Conservation (phyloP, 2,113 vertebrate genomes). For the Chaetorhynchus papuensis region DNA sequence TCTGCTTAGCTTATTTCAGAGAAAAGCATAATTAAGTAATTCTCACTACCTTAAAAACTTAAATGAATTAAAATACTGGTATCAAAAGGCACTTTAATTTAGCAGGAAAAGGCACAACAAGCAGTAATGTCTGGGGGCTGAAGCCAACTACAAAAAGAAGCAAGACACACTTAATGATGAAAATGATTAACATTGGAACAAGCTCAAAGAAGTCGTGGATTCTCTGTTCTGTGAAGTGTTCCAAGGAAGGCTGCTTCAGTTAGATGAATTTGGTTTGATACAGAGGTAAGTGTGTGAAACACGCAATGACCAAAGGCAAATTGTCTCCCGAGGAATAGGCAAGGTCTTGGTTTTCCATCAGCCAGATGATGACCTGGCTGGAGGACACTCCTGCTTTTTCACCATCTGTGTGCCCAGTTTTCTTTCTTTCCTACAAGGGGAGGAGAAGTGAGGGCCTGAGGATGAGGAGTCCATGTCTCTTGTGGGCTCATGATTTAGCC, state of each 20-base stretch:
- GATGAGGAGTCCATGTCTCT: neutral
- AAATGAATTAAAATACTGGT: neutral
- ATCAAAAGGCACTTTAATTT: constrained; percentile 19
- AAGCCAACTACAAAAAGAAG: neutral
- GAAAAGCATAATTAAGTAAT: neutral
- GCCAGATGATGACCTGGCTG: neutral
- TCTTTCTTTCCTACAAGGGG: neutral
- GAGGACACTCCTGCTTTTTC: neutral
- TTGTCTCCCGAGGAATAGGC: neutral
- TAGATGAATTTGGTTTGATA: neutral
- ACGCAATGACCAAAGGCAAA: neutral
- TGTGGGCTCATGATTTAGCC: neutral
- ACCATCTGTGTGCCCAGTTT: accelerated
- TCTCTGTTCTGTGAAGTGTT: neutral
- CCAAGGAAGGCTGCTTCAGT: neutral
- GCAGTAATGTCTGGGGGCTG: neutral
- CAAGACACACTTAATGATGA: neutral
- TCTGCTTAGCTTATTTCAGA: constrained; percentile 10
- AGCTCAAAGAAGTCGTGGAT: neutral
- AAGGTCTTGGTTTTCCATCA: neutral
- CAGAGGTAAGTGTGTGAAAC: neutral
- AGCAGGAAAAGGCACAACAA: neutral
- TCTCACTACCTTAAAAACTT: neutral
- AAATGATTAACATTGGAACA: neutral
- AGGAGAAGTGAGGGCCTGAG: neutral